phyloP scores from a whole-genome alignment of 1,140 invertebrate genomes.

The Calosoma granatense region DNA sequence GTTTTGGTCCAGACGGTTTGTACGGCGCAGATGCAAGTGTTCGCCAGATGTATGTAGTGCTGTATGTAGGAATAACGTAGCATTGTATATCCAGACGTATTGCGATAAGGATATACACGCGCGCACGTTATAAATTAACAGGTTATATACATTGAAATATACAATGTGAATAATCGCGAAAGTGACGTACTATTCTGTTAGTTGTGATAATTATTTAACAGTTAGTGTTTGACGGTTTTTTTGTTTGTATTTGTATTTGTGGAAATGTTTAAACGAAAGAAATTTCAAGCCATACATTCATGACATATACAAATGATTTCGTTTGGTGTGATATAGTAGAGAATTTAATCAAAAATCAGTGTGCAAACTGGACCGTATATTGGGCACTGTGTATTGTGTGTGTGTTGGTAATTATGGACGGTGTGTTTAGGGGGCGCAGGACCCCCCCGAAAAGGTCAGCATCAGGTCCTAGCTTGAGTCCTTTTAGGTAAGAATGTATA shows the following conservation, averaged over 20 bases:
- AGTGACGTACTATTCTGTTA: too few relatives aligned
- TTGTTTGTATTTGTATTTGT: too few relatives aligned
- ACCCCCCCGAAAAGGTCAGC: background rate
- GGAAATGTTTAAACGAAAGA: background rate
- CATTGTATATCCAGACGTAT: too few relatives aligned
- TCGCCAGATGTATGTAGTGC: background rate
- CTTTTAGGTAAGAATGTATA: background rate
- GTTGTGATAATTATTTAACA: too few relatives aligned
- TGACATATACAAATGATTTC: background rate
- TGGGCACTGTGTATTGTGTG: background rate
- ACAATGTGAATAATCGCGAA: too few relatives aligned
- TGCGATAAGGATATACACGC: too few relatives aligned
- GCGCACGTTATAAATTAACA: too few relatives aligned
- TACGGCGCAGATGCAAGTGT: background rate
- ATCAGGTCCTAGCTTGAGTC: background rate
- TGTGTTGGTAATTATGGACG: background rate
- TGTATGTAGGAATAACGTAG: too few relatives aligned
- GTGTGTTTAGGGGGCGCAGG: background rate
- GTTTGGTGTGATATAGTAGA: background rate
- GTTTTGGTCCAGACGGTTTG: background rate
- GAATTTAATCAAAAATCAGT: background rate
- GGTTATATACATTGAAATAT: too few relatives aligned
- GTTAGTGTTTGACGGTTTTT: too few relatives aligned
- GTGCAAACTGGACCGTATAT: background rate
- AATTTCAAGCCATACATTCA: background rate